Evolutionary conservation across 2,888 invertebrate genomes (phyloP).

Genomic region (Machimus atricapillus): DNA sequence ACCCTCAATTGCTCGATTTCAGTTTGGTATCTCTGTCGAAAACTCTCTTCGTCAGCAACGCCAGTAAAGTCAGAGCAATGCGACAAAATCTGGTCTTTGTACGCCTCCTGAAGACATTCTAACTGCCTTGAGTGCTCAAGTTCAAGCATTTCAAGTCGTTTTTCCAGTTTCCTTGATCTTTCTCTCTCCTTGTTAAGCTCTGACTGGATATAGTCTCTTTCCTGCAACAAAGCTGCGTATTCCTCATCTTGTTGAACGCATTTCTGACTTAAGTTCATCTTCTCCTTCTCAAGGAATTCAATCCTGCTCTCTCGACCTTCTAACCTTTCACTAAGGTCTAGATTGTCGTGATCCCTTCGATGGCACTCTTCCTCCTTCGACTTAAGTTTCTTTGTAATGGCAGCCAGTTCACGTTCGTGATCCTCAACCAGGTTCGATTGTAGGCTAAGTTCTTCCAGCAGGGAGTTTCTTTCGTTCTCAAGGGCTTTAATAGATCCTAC

Average conservation of each 20-base stretch:
- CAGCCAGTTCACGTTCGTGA: slow-evolving; percentile 55
- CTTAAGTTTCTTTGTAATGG: slow-evolving; percentile 51
- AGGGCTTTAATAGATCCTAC: slow-evolving; percentile 51
- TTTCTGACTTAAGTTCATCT: slow-evolving; percentile 54
- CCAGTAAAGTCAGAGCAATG: slow-evolving; percentile 59
- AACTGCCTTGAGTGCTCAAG: slow-evolving; percentile 85
- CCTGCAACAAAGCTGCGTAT: slow-evolving; percentile 57
- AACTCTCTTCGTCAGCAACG: slow-evolving; percentile 67
- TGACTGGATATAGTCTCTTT: slow-evolving; percentile 63
- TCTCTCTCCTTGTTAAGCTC: slow-evolving; percentile 71
- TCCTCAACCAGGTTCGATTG: slow-evolving; percentile 58
- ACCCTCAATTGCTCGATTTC: slow-evolving; percentile 85
- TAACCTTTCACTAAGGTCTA: slow-evolving; percentile 52
- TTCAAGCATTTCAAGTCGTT: slow-evolving; percentile 76
- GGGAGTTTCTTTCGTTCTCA: slow-evolving; percentile 52
- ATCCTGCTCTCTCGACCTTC: slow-evolving; percentile 52
- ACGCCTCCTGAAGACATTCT: slow-evolving; percentile 79
- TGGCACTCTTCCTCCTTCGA: slow-evolving; percentile 55
- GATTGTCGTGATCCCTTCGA: slow-evolving; percentile 51
- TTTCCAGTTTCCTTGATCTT: slow-evolving; percentile 74
- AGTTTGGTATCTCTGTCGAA: slow-evolving; percentile 78
- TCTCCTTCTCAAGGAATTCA: slow-evolving; percentile 51
- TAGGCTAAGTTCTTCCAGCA: slow-evolving; percentile 55
- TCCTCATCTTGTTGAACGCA: slow-evolving; percentile 59
- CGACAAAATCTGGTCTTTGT: slow-evolving; percentile 65